Base-by-base conservation (phyloP, 2,113 vertebrate genomes). In the Pipra filicauda region DNA sequence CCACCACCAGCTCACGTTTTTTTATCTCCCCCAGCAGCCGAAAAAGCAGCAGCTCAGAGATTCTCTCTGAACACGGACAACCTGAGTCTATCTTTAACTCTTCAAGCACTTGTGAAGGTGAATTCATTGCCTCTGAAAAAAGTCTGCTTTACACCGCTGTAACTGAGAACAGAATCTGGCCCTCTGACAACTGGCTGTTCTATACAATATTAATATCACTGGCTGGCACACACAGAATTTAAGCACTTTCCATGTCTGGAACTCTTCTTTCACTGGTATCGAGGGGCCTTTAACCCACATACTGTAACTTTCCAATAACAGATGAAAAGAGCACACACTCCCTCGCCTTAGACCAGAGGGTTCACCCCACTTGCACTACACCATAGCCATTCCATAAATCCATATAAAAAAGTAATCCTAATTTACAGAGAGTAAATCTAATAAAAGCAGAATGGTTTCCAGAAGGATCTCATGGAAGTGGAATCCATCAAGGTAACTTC, bases 391-490 rank as follows among this genome's bases (percentile, higher is more conserved):
- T 95, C 90, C 89, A 95, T 97, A 97, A 97, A 97, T 92, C 85
- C 78, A 74, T 73, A 93, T 91, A 96, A 96, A 98, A 95, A 96
- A 67, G 81, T 89, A 96, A 96, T 94, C 95, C 95, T 95, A 94
- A 95, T 96, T 97, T 96, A 97, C 58, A 71, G 84, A 91, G 78
- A 92, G 74, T 86, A 21, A 39, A 83, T 92, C 91, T 96, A 97
- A 94, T 96, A 93, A 97, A 97, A 96, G 49, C 69, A 70, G 95
- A 97, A 94, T 91, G 66, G 43, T 89, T 95, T 95, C 93, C 86
- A 92, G 91, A 94, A 96, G 78, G 89, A 92, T 92, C 79, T 87
- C 73, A 28, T 46, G 64, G 62, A 97, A 94, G 93, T 48, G 21
- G 57, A 95, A 94, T 88, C 93, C 76, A 65, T 89, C 94, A 91